Base-by-base conservation (phyloP, 2,888 invertebrate species). In the Athalia cordata region DNA sequence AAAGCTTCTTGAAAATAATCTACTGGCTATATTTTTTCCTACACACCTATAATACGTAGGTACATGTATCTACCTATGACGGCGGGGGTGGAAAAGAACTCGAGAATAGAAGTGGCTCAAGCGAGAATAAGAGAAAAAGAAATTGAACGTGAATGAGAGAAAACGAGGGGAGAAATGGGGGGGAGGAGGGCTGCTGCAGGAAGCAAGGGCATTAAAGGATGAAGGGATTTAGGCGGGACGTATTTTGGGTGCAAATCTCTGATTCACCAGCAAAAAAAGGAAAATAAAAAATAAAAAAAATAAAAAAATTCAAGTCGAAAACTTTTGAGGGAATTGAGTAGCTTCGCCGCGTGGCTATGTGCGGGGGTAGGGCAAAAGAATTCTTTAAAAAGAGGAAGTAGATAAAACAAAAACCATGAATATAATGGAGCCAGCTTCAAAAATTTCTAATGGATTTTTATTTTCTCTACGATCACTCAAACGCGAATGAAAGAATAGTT, bases 161-260 rank as follows among this genome's bases (percentile, higher is more conserved):
- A 11, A 55, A n/a, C 9, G n/a, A 55, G 9, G n/a, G 55, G 55
- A 55, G 55, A 55, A 55, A 55, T 9, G 9, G 9, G 9, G n/a
- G 11, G n/a, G 55, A 55, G 55, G n/a, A 7, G 11, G 55, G n/a
- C 11, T 11, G 55, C 55, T 55, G 55, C 55, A n/a, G 55, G 52
- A 65, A 68, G 67, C 57, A 5, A 61, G 61, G 80, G 85, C 81
- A 84, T 86, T 85, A 85, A 85, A 81, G 86, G 85, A 87, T 86
- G 83, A 87, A 86, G 83, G 83, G 86, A 86, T 88, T 86, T 83
- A 80, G 84, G 83, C 83, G 83, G 83, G 83, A 83, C 85, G 86
- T 86, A 88, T 88, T 89, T 88, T 85, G 87, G 84, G 85, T 86
- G 85, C 87, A 87, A 88, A 86, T 86, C 59, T 57, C 81, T 74